Conservation (phyloP, 1,140 invertebrate genomes). For the Grapholita molesta region DNA sequence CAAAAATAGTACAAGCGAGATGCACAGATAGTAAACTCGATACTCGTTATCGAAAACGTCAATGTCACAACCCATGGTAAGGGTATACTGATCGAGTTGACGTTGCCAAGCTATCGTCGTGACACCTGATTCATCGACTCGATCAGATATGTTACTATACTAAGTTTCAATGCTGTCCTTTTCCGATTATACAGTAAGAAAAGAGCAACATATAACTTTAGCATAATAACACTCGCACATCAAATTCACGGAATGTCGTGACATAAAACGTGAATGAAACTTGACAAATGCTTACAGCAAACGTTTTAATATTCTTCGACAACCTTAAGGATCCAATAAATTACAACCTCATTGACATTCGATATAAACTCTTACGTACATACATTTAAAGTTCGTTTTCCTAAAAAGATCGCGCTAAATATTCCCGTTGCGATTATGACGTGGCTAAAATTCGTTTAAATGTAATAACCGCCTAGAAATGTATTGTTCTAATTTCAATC, state of each 20-base stretch:
- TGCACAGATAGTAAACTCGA: no score
- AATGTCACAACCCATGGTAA: no score
- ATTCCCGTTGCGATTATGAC: neutral
- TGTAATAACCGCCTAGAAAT: neutral
- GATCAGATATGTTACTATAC: neutral
- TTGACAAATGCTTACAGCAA: constrained; percentile 10
- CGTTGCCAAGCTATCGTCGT: no score
- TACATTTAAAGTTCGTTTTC: neutral
- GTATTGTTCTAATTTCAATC: neutral
- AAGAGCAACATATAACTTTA: neutral
- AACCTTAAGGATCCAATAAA: neutral
- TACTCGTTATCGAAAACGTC: no score
- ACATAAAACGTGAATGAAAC: neutral
- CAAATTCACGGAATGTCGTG: constrained; percentile 3
- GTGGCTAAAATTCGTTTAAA: neutral
- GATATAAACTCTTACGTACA: constrained; percentile 15
- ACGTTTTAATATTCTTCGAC: neutral
- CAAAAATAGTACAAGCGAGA: no score
- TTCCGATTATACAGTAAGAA: neutral
- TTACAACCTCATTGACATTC: constrained; percentile 15
- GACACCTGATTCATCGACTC: no score
- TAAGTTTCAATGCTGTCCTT: neutral
- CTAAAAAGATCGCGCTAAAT: neutral
- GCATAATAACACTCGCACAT: neutral
- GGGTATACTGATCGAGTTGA: no score